A percentile compares a stretch with the other conserved stretches of the same genome.
Conservation (phyloP, 2,113 vertebrate genomes). For the Andinoacara biseriatus region DNA sequence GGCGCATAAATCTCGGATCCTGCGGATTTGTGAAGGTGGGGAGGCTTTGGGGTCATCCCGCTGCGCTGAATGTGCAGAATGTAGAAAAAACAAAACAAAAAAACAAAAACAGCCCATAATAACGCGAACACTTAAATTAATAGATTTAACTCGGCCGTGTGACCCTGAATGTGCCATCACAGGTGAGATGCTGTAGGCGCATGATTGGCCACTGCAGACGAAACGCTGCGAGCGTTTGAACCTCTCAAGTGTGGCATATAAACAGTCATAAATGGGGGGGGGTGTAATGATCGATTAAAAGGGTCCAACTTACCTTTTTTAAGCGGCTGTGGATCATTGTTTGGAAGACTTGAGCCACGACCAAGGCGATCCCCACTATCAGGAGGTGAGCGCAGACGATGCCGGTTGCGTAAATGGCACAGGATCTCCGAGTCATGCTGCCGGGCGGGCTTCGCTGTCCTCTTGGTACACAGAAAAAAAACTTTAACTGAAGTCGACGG, state of each 20-base stretch:
- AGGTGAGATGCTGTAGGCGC: conserved; percentile 22
- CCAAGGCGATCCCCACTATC: conserved; percentile 82
- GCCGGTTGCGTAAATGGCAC: conserved; percentile 83
- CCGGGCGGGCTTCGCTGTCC: not conserved
- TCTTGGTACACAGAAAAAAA: not conserved
- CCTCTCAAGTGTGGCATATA: not conserved
- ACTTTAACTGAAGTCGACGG: conserved; percentile 58
- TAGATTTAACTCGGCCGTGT: not conserved
- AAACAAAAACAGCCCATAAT: not conserved
- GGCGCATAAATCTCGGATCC: conserved; percentile 13
- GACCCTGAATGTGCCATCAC: not conserved
- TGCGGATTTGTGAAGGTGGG: conserved; percentile 12
- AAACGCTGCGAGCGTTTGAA: conserved; percentile 15
- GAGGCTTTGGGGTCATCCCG: not conserved
- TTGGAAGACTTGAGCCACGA: conserved; percentile 84
- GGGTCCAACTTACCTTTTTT: conserved; percentile 75
- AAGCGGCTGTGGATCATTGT: conserved; percentile 81
- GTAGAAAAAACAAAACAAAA: too few species aligned
- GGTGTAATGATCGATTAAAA: not conserved
- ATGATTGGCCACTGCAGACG: conserved; percentile 33
- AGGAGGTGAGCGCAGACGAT: conserved; percentile 82
- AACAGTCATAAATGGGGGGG: not conserved
- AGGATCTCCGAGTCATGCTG: conserved; percentile 82
- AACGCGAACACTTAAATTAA: not conserved
- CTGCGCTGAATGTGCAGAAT: conserved; percentile 7